phyloP scores from a whole-genome alignment of 1,140 invertebrate species.

The Belonocnema kinseyi region DNA sequence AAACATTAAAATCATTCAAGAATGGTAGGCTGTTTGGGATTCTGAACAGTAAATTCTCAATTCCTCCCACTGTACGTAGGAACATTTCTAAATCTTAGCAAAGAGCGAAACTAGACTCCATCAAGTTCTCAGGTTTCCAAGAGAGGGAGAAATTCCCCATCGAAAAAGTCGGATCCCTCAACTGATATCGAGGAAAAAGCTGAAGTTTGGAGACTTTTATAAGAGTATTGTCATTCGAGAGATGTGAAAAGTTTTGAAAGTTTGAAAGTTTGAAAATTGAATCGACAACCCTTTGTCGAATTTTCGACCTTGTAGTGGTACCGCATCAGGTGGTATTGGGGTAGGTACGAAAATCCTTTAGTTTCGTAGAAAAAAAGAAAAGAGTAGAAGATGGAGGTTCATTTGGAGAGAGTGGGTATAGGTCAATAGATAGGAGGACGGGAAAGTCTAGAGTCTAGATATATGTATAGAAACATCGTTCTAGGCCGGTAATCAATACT shows the following conservation, averaged over 20 bases:
- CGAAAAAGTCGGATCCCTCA: too few species aligned
- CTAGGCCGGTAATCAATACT: conserved; percentile 53
- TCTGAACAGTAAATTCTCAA: too few species aligned
- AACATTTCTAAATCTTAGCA: too few species aligned
- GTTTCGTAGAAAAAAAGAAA: background rate
- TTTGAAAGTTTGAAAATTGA: conserved; percentile 2
- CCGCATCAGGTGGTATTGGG: background rate
- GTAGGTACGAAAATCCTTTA: conserved; percentile 4
- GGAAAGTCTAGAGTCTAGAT: conserved; percentile 45
- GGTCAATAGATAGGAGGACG: conserved; percentile 49
- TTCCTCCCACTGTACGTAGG: too few species aligned
- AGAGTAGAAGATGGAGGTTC: conserved; percentile 45
- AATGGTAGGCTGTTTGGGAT: too few species aligned
- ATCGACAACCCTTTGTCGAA: conserved; percentile 1
- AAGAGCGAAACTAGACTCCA: too few species aligned
- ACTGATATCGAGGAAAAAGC: too few species aligned
- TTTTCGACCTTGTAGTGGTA: background rate
- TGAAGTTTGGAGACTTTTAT: too few species aligned
- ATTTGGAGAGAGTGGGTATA: conserved; percentile 45
- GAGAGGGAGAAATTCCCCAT: too few species aligned
- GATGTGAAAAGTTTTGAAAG: background rate
- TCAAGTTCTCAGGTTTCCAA: too few species aligned
- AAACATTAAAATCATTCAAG: too few species aligned
- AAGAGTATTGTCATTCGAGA: too few species aligned
- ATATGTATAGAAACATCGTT: conserved; percentile 51